Base-by-base conservation (phyloP, 2,797 vertebrate species). In the Anguilla anguilla region DNA sequence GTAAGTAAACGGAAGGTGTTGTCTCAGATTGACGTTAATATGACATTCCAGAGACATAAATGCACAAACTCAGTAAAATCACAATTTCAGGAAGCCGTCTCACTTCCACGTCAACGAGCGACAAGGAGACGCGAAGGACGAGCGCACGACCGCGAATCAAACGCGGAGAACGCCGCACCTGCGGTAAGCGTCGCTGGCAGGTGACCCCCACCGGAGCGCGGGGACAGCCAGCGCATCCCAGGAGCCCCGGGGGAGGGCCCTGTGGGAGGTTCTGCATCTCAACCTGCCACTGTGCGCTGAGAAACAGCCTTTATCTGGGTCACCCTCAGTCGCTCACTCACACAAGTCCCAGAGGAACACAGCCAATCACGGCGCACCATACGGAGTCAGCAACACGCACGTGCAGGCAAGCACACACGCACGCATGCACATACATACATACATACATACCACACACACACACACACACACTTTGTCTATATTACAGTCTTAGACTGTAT, bases 261-360 rank as follows among this genome's bases (percentile, higher is more conserved):
- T 39, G 25, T 64, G 61, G 28, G 72, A 35, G 72, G 15, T 35
- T 15, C 69, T 15, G n/a, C 9, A n/a, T 35, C n/a, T 77, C 72
- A 35, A 17, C 72, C 3, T 39, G 35, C 13, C 2, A 15, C 72
- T 35, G 2, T 35, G 35, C 15, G 72, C 31, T 39, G 35, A 77
- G 72, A 39, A 19, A 35, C 72, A 77, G 72, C 72, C 72, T 77
- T 77, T 77, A 77, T 77, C 72, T 77, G 72, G 72, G 72, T 77
- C 74, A 79, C 10, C 15, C 39, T 1, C 74, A 5, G 1, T 7
- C 74, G 6, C 39, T 6, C 74, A 43, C 74, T 46, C 74, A 79
- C 74, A 79, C 35, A 39, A 46, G 72, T 17, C 72, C 72, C 72
- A 77, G 9, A 22, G 72, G 72, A 77, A 15, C 31, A 31, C 6